Evolutionary conservation across 2,113 vertebrate species (phyloP).

Genomic region (Oxyruncus cristatus): DNA sequence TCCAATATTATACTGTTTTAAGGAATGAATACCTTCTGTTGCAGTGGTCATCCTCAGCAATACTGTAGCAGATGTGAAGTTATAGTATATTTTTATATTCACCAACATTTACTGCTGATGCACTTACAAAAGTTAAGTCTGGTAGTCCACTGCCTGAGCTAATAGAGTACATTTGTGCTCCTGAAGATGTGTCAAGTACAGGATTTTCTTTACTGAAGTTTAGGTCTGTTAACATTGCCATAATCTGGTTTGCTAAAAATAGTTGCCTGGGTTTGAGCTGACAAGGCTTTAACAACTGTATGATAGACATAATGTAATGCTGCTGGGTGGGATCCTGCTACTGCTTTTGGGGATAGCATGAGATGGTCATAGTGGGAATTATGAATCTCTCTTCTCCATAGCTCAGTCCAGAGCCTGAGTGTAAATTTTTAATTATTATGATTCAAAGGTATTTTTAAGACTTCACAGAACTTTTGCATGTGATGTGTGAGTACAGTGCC

Average conservation of each 20-base stretch:
- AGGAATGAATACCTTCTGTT: background rate
- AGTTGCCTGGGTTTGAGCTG: background rate
- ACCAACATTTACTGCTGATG: background rate
- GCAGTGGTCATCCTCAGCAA: background rate
- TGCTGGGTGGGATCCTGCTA: fast-evolving
- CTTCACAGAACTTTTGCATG: background rate
- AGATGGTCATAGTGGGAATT: background rate
- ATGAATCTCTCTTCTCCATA: background rate
- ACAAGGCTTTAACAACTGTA: background rate
- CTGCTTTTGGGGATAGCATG: background rate
- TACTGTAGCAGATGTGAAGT: background rate
- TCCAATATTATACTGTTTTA: background rate
- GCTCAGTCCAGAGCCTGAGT: background rate
- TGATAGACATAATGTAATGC: fast-evolving
- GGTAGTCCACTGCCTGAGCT: background rate
- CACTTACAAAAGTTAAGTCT: background rate
- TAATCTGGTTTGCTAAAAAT: background rate
- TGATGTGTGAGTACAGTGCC: background rate
- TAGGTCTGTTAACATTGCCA: background rate
- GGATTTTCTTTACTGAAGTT: background rate
- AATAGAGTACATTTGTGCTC: background rate
- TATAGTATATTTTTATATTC: background rate
- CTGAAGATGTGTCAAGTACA: background rate
- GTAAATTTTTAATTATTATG: background rate
- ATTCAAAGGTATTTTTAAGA: background rate